These are phyloP conservation scores for Zenarchopterus dispar DNA, from an alignment of 2,797 vertebrate species.

Conservation along the genomic window DNA sequence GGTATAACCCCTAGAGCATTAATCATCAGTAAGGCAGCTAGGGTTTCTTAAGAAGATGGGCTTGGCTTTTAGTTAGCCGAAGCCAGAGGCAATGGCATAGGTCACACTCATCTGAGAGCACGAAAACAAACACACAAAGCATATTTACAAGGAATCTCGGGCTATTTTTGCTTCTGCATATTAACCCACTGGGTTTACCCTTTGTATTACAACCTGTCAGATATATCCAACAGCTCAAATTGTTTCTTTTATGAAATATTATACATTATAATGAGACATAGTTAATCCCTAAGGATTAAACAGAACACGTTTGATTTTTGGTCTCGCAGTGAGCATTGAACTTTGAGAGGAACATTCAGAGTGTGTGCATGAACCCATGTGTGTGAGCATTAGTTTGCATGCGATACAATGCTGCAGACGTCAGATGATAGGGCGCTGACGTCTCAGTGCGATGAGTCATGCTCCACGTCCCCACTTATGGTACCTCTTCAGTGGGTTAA, in stretches of 20 bases:
- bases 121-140: constrained; percentile 22
- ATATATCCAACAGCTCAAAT: constrained; percentile 40
- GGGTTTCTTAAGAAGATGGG: constrained; percentile 33
- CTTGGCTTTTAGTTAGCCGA: constrained; percentile 41
- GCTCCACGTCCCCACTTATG: constrained; percentile 47
- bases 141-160: constrained; percentile 8
- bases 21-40: constrained; percentile 32
- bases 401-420: constrained; percentile 46
- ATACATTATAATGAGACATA: constrained; percentile 30
- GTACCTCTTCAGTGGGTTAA: constrained; percentile 11
- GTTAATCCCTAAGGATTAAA: constrained; percentile 50
- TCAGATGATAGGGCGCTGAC: constrained; percentile 74
- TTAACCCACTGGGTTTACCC: constrained; percentile 29
- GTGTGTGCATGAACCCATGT: constrained; percentile 21
- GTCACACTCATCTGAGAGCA: constrained; percentile 33
- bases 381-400: constrained; percentile 21
- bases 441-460: constrained; percentile 77
- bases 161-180: constrained; percentile 5
- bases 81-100: constrained; percentile 30
- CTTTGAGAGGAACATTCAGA: constrained; percentile 45
- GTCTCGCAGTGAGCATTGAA: constrained; percentile 48
- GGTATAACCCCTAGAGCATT: constrained; percentile 27
- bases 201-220: constrained; percentile 38
- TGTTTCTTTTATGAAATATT: constrained; percentile 38
- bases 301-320: constrained; percentile 47